Base-by-base conservation (phyloP, 2,113 vertebrate genomes). In the Labeo catla region DNA sequence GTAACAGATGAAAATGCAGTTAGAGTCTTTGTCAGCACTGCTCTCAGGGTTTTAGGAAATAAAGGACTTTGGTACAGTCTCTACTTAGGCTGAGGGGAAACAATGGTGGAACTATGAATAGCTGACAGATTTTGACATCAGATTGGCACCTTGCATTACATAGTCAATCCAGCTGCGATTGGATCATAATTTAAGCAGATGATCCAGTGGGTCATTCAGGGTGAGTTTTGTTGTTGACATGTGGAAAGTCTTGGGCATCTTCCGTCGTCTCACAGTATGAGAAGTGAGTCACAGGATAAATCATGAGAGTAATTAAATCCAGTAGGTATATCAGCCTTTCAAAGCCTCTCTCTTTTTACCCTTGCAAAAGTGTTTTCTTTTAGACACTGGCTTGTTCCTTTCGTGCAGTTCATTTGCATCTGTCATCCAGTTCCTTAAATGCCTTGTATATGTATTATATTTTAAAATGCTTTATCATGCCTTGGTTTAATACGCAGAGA, bases 1-100 rank as follows among this genome's bases (percentile, higher is more conserved):
- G 88, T 61, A 81, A 77, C 73, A 76, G 83, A 89, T 77, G 86
- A 84, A 82, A 87, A 89, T 63, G 59, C 83, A 82, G 70, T 84
- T 72, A 76, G 81, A 83, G 63, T 79, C 61, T 81, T 59, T 76
- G 70, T 65, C 49, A 10, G 78, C 57, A 15, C 54, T 61, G 54
- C 52, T 47, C 39, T 45, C 8, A 34, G 43, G 45, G 28, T 16
- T 52, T 70, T 9, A 70, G 52, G 23, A 77, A 47, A 16, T 15
- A 73, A 84, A 86, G 54, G 28, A 3, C 66, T 68, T 70, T 16
- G 36, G 19, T 57, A 43, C 52, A 65, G 61, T 52, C 43, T 76
- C 23, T 11, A 54, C 66, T 65, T 63, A 43, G 68, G 45, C n/a
- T 76, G 12, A 74, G 54, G 28, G 28, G 28, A 28, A 28, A 28